A percentile compares a stretch with the other conserved stretches of the same genome.
phyloP scores from a whole-genome alignment of 2,888 invertebrate species.

The Dorcus hopei region DNA sequence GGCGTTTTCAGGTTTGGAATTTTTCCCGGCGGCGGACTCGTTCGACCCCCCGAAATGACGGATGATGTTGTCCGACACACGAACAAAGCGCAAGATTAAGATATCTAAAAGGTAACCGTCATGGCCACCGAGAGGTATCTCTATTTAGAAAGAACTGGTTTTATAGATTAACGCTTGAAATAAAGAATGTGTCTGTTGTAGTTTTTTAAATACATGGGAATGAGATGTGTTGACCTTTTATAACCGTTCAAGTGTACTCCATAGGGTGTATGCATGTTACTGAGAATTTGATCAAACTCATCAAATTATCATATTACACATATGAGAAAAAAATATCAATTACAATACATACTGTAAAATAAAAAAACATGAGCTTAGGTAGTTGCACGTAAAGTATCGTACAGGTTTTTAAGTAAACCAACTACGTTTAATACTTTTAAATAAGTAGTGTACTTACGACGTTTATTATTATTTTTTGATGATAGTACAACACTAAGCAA shows the following conservation, averaged over 20 bases:
- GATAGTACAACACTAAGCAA: too few relatives aligned
- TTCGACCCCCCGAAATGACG: conserved; percentile 33
- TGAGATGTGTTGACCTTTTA: conserved; percentile 4
- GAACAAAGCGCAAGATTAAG: conserved; percentile 29
- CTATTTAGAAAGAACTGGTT: conserved; percentile 26
- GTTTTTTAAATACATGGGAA: conserved; percentile 8
- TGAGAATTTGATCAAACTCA: too few relatives aligned
- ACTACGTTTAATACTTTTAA: too few relatives aligned
- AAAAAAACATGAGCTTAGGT: too few relatives aligned
- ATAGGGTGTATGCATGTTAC: neutral
- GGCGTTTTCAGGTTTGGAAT: conserved; percentile 55
- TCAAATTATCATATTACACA: too few relatives aligned
- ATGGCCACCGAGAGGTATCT: conserved; percentile 20
- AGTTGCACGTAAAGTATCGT: too few relatives aligned
- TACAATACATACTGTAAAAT: too few relatives aligned
- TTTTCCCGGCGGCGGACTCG: conserved; percentile 37
- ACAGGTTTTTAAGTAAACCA: too few relatives aligned
- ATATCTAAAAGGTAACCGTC: conserved; percentile 24
- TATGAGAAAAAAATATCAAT: too few relatives aligned
- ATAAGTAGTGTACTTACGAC: too few relatives aligned
- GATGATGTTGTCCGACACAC: conserved; percentile 29
- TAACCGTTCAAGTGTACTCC: too few relatives aligned
- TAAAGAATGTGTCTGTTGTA: conserved; percentile 23
- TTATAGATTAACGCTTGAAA: conserved; percentile 27
- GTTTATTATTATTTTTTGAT: neutral